Percentiles rank a stretch among this genome's conserved stretches.
These are phyloP conservation scores for Etia nguti DNA, from an alignment of 2,113 vertebrate species.

Conservation along the genomic window DNA sequence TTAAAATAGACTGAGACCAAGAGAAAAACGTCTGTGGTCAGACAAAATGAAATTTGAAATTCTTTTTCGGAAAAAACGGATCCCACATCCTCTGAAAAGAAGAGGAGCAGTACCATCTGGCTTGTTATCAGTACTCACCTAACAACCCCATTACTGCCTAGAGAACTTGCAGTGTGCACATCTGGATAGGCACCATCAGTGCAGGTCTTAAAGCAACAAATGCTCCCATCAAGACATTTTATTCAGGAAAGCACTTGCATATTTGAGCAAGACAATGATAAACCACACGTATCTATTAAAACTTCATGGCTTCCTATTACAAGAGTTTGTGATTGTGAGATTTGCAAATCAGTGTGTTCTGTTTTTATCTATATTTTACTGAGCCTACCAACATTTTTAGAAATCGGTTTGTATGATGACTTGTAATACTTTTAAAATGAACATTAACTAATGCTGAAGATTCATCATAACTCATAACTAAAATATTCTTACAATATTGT, in stretches of 20 bases:
- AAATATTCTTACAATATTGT: background rate
- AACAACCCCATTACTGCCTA: background rate
- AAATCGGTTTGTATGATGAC: background rate
- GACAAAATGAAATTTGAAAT: background rate
- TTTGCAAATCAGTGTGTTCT: background rate
- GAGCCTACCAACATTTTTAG: background rate
- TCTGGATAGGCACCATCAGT: background rate
- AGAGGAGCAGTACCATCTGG: background rate
- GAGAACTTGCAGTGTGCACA: background rate
- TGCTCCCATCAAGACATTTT: background rate
- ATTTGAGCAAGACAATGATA: background rate
- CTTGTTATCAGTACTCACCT: background rate
- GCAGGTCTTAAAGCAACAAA: background rate
- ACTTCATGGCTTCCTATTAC: background rate
- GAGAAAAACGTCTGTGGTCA: background rate
- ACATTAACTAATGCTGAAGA: background rate
- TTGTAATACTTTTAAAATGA: background rate
- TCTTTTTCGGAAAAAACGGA: background rate
- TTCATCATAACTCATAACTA: background rate
- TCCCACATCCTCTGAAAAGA: background rate
- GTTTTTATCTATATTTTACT: no score
- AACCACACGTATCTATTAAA: background rate
- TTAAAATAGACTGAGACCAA: fast-evolving
- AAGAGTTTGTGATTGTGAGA: background rate
- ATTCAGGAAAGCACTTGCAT: background rate